phyloP scores from a whole-genome alignment of 2,113 vertebrate species.

The Macrotis lagotis region DNA sequence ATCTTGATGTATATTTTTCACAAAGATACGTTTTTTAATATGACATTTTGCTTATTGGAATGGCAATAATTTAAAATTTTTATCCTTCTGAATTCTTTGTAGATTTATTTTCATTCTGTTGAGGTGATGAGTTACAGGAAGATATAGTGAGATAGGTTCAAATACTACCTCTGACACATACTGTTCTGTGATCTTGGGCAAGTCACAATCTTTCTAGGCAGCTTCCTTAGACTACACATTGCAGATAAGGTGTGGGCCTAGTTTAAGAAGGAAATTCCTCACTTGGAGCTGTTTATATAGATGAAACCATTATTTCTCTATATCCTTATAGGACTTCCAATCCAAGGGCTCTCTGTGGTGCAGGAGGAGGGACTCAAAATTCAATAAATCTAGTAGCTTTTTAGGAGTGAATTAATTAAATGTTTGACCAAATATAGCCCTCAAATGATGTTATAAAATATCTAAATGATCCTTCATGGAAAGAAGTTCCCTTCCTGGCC shows the following conservation, averaged over 20 bases:
- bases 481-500: too few relatives aligned
- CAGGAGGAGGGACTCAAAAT: too few relatives aligned
- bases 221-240: not conserved
- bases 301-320: not conserved
- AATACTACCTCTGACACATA: not conserved
- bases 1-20: conserved; percentile 11
- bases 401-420: too few relatives aligned
- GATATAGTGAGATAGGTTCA: not conserved
- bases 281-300: not conserved
- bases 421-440: too few relatives aligned
- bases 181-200: not conserved
- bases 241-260: not conserved
- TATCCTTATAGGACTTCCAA: too few relatives aligned
- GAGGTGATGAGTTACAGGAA: not conserved
- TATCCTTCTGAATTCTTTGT: not conserved
- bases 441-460: too few relatives aligned
- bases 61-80: not conserved
- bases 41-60: conserved; percentile 24
- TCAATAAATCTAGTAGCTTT: too few relatives aligned
- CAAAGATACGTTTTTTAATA: not conserved
- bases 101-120: not conserved
- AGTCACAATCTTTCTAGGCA: not conserved
- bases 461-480: too few relatives aligned
- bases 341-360: too few relatives aligned
- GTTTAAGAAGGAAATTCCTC: not conserved